Conservation (phyloP, 1,140 invertebrate species). For the Venturia canescens region DNA sequence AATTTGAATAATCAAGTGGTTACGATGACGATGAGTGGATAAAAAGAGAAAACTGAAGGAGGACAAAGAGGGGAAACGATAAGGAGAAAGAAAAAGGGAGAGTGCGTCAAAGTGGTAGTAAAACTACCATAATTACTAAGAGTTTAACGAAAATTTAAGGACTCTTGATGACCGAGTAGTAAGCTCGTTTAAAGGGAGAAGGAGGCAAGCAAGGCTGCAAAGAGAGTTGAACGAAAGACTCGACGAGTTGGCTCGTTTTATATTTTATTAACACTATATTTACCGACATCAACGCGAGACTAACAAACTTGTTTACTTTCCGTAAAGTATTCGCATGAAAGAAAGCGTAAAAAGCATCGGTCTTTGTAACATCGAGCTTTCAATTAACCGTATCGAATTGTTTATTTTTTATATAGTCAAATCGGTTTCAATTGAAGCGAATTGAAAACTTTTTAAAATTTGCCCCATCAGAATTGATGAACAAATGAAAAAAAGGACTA, state of each 20-base stretch:
- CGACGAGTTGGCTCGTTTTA: constrained; percentile 52
- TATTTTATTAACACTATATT: constrained; percentile 72
- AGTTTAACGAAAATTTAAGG: constrained; percentile 62
- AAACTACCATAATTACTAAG: constrained; percentile 65
- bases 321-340: constrained; percentile 60
- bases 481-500: background rate
- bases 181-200: constrained; percentile 40
- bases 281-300: constrained; percentile 53
- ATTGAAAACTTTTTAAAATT: background rate
- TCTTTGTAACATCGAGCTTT: constrained; percentile 59
- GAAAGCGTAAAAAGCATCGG: constrained; percentile 12
- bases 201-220: constrained; percentile 1
- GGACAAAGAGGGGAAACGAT: background rate
- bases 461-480: background rate
- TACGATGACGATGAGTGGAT: background rate
- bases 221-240: constrained; percentile 30
- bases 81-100: background rate
- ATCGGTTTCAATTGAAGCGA: background rate
- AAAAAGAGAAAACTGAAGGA: background rate
- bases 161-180: constrained; percentile 54
- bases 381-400: constrained; percentile 64
- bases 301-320: constrained; percentile 61
- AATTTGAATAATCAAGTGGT: constrained; percentile 65
- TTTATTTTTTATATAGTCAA: constrained; percentile 50
- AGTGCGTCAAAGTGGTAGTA: constrained; percentile 40